Percentiles rank a stretch among this genome's conserved stretches.
Evolutionary conservation across 2,797 vertebrate species (phyloP).

Genomic region (Cynopterus sphinx): DNA sequence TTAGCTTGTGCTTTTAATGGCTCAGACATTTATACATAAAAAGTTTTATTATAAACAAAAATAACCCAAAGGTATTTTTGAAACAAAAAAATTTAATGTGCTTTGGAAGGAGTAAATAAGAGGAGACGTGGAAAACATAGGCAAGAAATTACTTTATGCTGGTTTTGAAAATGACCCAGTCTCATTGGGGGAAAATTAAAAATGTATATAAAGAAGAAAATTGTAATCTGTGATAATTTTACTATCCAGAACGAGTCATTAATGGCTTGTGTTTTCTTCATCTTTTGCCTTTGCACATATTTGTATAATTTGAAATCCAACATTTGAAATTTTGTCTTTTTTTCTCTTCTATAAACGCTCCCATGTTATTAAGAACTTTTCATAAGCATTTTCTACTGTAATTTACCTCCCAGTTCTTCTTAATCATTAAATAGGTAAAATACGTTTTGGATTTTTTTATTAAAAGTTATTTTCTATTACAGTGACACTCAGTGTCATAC

Average conservation of each 20-base stretch:
- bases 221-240: neutral
- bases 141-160: slow-evolving; percentile 4
- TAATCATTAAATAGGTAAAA: neutral
- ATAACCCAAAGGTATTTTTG: neutral
- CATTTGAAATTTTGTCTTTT: neutral
- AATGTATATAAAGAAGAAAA: neutral
- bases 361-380: neutral
- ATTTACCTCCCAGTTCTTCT: neutral
- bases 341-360: neutral
- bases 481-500: too few species aligned
- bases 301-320: slow-evolving; percentile 4
- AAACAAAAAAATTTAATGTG: neutral
- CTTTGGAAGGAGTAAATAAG: neutral
- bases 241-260: neutral
- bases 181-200: neutral
- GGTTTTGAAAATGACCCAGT: neutral
- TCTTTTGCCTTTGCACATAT: neutral
- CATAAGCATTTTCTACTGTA: neutral
- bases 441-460: neutral
- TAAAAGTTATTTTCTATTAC: too few species aligned
- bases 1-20: neutral
- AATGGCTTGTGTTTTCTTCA: neutral
- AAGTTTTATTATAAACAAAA: neutral
- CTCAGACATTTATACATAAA: neutral
- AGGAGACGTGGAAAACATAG: neutral